These are phyloP conservation scores for Mycteria americana DNA, from an alignment of 2,797 vertebrate species.

Conservation along the genomic window DNA sequence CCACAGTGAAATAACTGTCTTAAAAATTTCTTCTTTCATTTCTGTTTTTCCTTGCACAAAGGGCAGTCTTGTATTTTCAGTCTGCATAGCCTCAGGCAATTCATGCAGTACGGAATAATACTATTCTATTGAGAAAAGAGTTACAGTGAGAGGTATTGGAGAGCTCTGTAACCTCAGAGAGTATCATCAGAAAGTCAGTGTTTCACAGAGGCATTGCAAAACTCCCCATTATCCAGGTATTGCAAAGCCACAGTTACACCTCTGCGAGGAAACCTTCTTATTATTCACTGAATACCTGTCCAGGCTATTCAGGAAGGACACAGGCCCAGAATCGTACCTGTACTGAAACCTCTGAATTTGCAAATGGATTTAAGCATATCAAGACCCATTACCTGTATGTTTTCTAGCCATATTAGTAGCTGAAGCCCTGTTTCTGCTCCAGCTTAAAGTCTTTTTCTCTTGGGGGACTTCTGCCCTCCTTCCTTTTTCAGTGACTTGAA, in stretches of 20 bases:
- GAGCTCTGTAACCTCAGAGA: not conserved
- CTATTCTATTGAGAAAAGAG: constrained; percentile 2
- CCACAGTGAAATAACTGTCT: constrained; percentile 21
- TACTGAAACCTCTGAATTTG: not conserved
- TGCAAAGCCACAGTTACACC: not conserved
- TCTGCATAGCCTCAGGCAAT: constrained; percentile 26
- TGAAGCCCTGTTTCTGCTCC: not conserved
- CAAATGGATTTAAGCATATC: not conserved
- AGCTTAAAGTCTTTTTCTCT: not conserved
- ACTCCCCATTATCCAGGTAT: not conserved
- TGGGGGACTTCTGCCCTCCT: not conserved
- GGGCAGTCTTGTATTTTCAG: constrained; percentile 1
- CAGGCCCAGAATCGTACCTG: not conserved
- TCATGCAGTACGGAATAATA: not conserved
- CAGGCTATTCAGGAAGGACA: not conserved
- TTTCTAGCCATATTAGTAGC: not conserved
- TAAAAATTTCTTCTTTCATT: constrained; percentile 20
- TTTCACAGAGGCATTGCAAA: not conserved
- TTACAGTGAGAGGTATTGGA: not conserved
- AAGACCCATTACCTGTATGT: not conserved
- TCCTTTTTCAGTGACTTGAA: not conserved
- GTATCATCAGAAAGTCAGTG: not conserved
- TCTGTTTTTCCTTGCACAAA: constrained; percentile 15
- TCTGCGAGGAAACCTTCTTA: not conserved
- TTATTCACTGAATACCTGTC: not conserved